Evolutionary conservation across 1,140 invertebrate genomes (phyloP), one percentile per base, ranked within the genome.

Genomic region (Acromyrmex echinatior): DNA sequence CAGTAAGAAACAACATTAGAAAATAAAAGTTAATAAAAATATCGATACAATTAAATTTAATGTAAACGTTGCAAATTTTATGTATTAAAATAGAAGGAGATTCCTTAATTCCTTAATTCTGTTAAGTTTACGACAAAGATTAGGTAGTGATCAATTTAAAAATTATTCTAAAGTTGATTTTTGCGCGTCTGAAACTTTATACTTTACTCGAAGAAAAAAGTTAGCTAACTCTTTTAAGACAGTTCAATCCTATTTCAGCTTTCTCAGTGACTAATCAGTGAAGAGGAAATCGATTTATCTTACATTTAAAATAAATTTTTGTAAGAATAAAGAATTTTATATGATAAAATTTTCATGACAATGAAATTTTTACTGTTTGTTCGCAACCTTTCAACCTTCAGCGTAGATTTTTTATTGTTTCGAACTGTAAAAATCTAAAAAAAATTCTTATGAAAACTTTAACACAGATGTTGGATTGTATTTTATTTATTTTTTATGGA

Each of bases 151-250:
- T 82, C 53, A 74, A 18, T 62, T 73, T 73, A 45, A 62, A 82
- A 82, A 82, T 49, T 82, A 74, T 82, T 39, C 2, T 39, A n/a
- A 81, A 58, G 21, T 56, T 73, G 60, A 74, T 60, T 21, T n/a
- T 28, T 45, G 45, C 28, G 18, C 31, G 35, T 1, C 21, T 35
- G 18, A 82, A 82, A 82, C 35, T 82, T 60, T 74, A 49, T 62
- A 74, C 53, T 74, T 45, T 60, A 73, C 9, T 73, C 39, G 9
- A 31, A 49, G 16, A 21, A 31, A 62, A 60, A 82, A 82, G 80
- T 74, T 82, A 73, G 25, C 68, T 74, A 73, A 82, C 35, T 73
- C 18, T 49, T 79, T 82, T 60, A 49, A 82, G 80, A 60, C 6
- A 45, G 45, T 66, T 79, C 31, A 58, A 81, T 81, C 51, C 39